Evolutionary conservation across 2,888 invertebrate species (phyloP), one percentile per base, ranked within the genome.

Genomic region (Nudaria mundana): DNA sequence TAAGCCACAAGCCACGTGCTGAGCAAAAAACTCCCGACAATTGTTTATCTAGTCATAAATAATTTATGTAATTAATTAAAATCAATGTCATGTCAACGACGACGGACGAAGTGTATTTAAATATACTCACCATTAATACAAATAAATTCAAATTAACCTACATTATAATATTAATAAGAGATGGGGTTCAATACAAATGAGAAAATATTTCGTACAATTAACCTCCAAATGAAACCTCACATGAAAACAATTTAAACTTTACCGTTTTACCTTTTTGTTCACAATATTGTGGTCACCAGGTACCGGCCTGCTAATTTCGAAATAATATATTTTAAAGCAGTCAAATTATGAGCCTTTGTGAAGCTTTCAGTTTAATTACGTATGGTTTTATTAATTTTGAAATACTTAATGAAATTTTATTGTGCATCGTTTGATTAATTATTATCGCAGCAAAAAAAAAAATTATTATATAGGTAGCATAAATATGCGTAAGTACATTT

Each of bases 171-270:
- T 33, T 29, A 32, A 43, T n/a, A n/a, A n/a, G n/a, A n/a, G n/a
- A n/a, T n/a, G n/a, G 48, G 52, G 44, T 33, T 44, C 26, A n/a
- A 20, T 29, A 30, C 33, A 38, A 43, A 46, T 56, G 57, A 63
- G 52, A 44, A 61, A 67, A 77, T 80, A 74, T 72, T 73, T 74
- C 52, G 52, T 53, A 66, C 69, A 77, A 73, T 76, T 69, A 72
- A 22, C 39, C n/a, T 36, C 47, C 33, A 36, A 59, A 65, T 56
- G 69, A 67, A 68, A 66, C 66, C 61, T 54, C 43, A 49, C 34
- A 44, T 26, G 57, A 59, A 60, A 65, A 70, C 56, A 66, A 67
- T 72, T 66, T 53, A 56, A 72, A 73, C 63, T 73, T 67, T 3
- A 13, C 20, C 44, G 26, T 44, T 13, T 25, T 5, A 36, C 40